phyloP scores from a whole-genome alignment of 2,888 invertebrate species.

The Ectropis crepuscularia region DNA sequence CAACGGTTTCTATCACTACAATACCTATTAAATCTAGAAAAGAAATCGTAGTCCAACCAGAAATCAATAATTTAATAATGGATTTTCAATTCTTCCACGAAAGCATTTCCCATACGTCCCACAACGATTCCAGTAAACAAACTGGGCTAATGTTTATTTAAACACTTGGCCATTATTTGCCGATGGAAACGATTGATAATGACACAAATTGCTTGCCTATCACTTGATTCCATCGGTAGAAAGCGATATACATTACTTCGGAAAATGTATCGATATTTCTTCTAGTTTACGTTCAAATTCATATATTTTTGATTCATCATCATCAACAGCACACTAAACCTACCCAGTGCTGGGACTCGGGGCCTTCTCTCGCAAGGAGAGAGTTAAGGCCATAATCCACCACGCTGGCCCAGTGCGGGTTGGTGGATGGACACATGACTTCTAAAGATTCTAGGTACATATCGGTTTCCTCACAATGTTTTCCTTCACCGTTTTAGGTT shows the following conservation, averaged over 20 bases:
- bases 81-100: neutral
- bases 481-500: no score
- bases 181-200: slow-evolving; percentile 50
- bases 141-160: slow-evolving; percentile 54
- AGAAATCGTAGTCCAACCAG: neutral
- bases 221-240: slow-evolving; percentile 35
- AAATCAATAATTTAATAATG: neutral
- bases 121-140: slow-evolving; percentile 41
- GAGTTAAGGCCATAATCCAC: no score
- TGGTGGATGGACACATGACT: no score
- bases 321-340: no score
- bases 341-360: no score
- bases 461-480: no score
- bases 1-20: no score
- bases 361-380: no score
- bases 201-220: slow-evolving; percentile 32
- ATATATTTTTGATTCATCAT: no score
- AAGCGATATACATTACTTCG: slow-evolving; percentile 24
- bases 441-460: no score
- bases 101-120: neutral
- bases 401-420: no score
- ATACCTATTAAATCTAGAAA: neutral
- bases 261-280: neutral
- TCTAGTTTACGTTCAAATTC: no score
- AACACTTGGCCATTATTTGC: slow-evolving; percentile 33